These are phyloP conservation scores for Muscicapa adusta DNA, from an alignment of 2,113 vertebrate species.

Conservation along the genomic window DNA sequence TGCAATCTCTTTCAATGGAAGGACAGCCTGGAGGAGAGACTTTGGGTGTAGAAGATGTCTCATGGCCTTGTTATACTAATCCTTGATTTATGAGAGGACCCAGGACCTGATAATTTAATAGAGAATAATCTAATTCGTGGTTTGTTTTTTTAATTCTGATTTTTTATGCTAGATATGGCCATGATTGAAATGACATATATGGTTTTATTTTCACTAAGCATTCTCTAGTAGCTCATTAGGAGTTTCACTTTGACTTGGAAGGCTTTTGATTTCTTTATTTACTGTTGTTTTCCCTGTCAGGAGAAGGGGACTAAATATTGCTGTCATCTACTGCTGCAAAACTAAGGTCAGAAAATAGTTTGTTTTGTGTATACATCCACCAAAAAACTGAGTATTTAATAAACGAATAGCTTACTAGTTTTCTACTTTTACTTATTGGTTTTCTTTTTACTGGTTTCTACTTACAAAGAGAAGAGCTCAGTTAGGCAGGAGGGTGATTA, in stretches of 20 bases:
- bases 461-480: background rate
- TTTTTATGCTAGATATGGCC: background rate
- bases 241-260: background rate
- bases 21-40: background rate
- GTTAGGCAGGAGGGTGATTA: background rate
- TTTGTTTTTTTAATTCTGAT: background rate
- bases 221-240: background rate
- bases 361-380: background rate
- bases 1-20: background rate
- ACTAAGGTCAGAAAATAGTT: background rate
- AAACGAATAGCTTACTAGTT: background rate
- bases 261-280: background rate
- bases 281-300: background rate
- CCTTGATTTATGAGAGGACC: background rate
- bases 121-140: background rate
- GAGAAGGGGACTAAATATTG: background rate
- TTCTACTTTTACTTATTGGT: background rate
- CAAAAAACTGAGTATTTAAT: background rate
- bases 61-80: background rate
- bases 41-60: fast-evolving
- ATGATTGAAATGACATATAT: background rate
- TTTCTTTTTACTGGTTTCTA: too few species aligned
- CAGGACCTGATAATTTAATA: background rate
- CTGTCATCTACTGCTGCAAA: background rate
- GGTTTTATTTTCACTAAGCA: background rate